Evolutionary conservation across 2,888 invertebrate species (phyloP).

Genomic region (Meiosimyza decipiens): DNA sequence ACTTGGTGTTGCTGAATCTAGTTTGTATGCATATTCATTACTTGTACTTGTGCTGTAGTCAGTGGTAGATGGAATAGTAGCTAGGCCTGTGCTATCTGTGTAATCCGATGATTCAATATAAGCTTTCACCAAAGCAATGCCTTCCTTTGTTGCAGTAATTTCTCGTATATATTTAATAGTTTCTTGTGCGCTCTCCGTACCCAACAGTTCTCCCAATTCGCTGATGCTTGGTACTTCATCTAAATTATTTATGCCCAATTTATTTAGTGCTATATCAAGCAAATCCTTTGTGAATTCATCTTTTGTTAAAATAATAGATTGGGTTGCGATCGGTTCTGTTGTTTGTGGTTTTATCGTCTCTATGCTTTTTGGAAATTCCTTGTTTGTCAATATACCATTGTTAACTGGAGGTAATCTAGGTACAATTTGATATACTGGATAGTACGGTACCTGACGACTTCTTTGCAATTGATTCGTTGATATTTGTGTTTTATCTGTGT

Average conservation of each 20-base stretch:
- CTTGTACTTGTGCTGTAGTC: constrained; percentile 35
- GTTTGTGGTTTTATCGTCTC: neutral
- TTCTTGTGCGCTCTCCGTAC: constrained; percentile 53
- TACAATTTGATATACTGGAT: constrained; percentile 48
- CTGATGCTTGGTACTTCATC: constrained; percentile 56
- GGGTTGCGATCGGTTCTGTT: constrained; percentile 9
- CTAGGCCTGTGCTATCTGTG: constrained; percentile 40
- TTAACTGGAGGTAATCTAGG: constrained; percentile 26
- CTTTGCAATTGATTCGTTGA: constrained; percentile 34
- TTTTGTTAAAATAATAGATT: constrained; percentile 22
- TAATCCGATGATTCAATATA: constrained; percentile 56
- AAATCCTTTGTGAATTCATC: constrained; percentile 58
- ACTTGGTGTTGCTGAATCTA: constrained; percentile 36
- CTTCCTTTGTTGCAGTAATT: constrained; percentile 54
- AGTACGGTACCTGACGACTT: constrained; percentile 49
- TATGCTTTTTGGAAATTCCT: neutral
- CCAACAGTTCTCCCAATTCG: constrained; percentile 56
- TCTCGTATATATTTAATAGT: constrained; percentile 57
- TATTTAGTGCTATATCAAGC: constrained; percentile 54
- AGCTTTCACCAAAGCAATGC: constrained; percentile 56
- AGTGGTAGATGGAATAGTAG: constrained; percentile 15
- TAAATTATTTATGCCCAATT: constrained; percentile 53
- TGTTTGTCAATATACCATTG: no score
- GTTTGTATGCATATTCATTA: constrained; percentile 17
- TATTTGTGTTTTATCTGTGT: constrained; percentile 42